Percentiles rank a stretch among this genome's conserved stretches.
phyloP scores from a whole-genome alignment of 2,113 vertebrate genomes.

The Pollimyrus isidori region DNA sequence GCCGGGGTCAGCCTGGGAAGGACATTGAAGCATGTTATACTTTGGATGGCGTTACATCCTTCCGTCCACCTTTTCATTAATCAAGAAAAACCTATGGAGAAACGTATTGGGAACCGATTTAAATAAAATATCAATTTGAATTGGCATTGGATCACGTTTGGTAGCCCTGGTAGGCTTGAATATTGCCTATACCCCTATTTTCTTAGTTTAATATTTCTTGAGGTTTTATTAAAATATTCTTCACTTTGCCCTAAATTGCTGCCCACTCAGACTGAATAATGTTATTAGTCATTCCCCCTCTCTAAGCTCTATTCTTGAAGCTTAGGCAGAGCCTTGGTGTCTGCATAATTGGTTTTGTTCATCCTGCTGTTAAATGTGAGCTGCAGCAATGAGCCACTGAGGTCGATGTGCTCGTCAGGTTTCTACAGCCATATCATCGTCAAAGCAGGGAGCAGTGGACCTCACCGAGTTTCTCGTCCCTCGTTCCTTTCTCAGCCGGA shows the following conservation, averaged over 20 bases:
- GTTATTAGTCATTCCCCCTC: neutral
- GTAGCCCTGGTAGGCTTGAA: neutral
- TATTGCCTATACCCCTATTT: neutral
- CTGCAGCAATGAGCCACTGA: neutral
- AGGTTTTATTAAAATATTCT: slow-evolving; percentile 2
- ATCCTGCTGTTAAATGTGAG: slow-evolving; percentile 3
- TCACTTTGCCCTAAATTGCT: neutral
- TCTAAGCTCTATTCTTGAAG: neutral
- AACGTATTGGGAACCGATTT: neutral
- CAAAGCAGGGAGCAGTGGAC: neutral
- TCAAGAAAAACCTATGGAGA: neutral
- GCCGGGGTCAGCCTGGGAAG: neutral
- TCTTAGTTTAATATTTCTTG: neutral
- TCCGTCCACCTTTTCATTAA: neutral
- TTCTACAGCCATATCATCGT: neutral
- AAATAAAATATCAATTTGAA: neutral
- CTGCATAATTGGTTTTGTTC: neutral
- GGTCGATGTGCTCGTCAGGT: neutral
- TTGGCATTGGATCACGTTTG: neutral
- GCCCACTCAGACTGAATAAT: neutral
- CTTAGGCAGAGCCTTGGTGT: neutral
- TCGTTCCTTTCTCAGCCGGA: neutral
- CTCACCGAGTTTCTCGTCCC: neutral
- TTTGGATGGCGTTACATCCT: neutral
- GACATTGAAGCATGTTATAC: neutral